Conservation (phyloP, 1,140 invertebrate genomes). For the Aleiodes sp. region DNA sequence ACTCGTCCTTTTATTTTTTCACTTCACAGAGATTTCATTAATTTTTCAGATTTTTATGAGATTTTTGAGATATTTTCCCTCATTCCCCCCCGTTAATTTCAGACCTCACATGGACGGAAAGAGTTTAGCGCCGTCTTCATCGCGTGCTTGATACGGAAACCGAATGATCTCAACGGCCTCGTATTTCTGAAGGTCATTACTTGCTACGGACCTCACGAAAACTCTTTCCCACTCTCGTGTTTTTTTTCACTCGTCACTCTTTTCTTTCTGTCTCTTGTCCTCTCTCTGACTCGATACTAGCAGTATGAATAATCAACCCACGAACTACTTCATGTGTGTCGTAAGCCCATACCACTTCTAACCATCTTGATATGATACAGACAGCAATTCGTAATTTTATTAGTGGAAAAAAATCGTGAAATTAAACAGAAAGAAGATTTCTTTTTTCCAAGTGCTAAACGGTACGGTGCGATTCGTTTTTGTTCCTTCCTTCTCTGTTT, state of each 20-base stretch:
- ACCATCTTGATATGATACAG: background rate
- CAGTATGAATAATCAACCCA: too few species aligned
- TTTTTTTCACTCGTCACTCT: background rate
- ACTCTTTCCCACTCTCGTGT: constrained; percentile 17
- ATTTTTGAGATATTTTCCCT: constrained; percentile 11
- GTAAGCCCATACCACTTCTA: background rate
- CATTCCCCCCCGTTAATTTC: constrained; percentile 21
- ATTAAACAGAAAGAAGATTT: too few species aligned
- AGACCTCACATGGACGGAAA: constrained; percentile 10
- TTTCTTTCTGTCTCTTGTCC: background rate
- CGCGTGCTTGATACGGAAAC: constrained; percentile 31
- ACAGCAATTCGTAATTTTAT: background rate
- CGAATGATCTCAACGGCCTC: constrained; percentile 31
- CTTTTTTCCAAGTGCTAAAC: too few species aligned
- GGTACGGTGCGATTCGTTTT: background rate
- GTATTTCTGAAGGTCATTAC: constrained; percentile 37
- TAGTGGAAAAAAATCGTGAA: background rate
- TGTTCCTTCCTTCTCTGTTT: background rate
- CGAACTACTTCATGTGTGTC: background rate
- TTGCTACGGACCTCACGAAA: constrained; percentile 21
- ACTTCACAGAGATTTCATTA: background rate
- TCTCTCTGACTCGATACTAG: constrained; percentile 15
- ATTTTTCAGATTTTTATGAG: background rate
- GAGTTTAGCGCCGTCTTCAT: constrained; percentile 21
- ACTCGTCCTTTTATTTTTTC: background rate